Evolutionary conservation across 1,140 invertebrate genomes (phyloP), one percentile per base, ranked within the genome.

Genomic region (Pachypsylla venusta): DNA sequence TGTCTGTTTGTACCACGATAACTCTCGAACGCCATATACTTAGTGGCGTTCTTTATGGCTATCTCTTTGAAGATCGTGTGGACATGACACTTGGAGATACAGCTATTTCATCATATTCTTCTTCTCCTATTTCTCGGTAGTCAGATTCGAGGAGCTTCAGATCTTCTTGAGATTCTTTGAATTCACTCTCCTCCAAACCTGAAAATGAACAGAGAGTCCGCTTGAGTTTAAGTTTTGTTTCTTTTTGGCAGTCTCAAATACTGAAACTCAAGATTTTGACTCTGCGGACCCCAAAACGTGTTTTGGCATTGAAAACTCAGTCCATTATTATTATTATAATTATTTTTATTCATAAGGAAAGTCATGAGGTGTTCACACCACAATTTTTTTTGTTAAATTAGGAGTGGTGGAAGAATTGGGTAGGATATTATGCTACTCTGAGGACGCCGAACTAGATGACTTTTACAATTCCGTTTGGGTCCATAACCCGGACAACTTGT

Each of bases 141-240:
- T 63, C 62, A n/a, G 57, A 26, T 14, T 54, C 56, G 12, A 63
- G 35, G 1, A 54, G 27, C 14, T 61, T 56, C 5, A 63, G 42
- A n/a, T 63, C 54, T 28, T 61, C 62, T 14, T 61, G 58, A 14
- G 63, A 61, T 25, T 58, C 55, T 1, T 12, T 30, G 54, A 64
- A 64, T 57, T 64, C 63, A 0, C 27, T 13, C 25, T 64, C 62
- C 22, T 64, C 63, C 63, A 64, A 62, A 14, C 59, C 42, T 48
- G n/a, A 5, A 22, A 35, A 35, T 35, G 30, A 35, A 35, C 7
- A n/a, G 7, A n/a, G 30, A 35, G n/a, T 10, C 7, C n/a, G 7
- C 30, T n/a, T 7, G n/a, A 10, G 30, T 35, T 7, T 7, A 35
- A 7, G 30, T 7, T 10, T 10, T 35, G 7, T 35, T 35, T 35